phyloP scores from a whole-genome alignment of 2,113 vertebrate species.

The Butorides virescens region DNA sequence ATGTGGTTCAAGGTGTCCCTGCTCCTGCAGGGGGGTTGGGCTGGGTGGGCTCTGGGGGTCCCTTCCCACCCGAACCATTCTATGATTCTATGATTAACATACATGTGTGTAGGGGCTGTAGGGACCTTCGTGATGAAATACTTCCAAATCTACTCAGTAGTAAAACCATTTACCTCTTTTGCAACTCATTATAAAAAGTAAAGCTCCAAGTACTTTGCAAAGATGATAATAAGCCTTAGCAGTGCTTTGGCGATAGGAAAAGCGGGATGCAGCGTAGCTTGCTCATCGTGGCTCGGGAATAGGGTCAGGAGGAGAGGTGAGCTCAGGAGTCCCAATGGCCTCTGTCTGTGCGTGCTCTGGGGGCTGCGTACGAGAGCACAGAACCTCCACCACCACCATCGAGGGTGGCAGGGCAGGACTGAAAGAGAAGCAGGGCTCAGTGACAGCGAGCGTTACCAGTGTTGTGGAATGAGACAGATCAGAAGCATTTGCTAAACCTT shows the following conservation, averaged over 20 bases:
- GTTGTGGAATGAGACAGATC: not conserved
- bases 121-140: not conserved
- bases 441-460: rapidly evolving
- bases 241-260: not conserved
- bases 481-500: not conserved
- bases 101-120: not conserved
- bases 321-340: not conserved
- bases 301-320: not conserved
- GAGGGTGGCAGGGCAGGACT: not conserved
- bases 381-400: not conserved
- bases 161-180: not conserved
- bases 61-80: too few species aligned
- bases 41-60: too few species aligned
- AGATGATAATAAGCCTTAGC: not conserved
- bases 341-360: not conserved
- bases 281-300: not conserved
- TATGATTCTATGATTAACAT: too few species aligned
- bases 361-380: not conserved
- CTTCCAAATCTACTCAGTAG: not conserved
- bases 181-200: not conserved
- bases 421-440: not conserved
- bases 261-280: not conserved
- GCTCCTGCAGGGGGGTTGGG: too few species aligned
- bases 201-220: not conserved
- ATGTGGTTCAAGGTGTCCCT: too few species aligned